These are phyloP conservation scores for Abramis brama DNA, from an alignment of 2,113 vertebrate genomes.

Conservation along the genomic window DNA sequence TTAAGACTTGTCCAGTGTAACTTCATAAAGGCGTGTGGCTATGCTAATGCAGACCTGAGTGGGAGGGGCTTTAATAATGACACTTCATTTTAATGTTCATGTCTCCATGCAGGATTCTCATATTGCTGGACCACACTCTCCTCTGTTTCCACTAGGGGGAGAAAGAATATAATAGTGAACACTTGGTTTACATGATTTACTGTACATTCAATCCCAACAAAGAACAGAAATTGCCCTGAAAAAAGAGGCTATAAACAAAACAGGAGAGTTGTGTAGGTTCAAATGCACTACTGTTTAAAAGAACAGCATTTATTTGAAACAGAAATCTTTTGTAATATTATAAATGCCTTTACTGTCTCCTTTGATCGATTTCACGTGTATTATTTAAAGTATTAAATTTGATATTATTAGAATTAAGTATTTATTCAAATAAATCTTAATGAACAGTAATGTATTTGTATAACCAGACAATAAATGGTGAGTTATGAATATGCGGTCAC, in stretches of 20 bases:
- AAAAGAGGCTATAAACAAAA: background rate
- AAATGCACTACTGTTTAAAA: too few relatives aligned
- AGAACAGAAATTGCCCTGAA: background rate
- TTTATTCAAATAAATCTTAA: background rate
- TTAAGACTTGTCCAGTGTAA: background rate
- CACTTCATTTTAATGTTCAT: slow-evolving; percentile 48
- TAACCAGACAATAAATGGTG: background rate
- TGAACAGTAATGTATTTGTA: background rate
- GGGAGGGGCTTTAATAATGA: background rate
- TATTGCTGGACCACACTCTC: slow-evolving; percentile 55
- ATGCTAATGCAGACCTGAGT: background rate
- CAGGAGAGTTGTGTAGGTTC: too few relatives aligned
- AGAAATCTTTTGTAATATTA: background rate
- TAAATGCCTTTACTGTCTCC: background rate
- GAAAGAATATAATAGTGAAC: slow-evolving; percentile 1
- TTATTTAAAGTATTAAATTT: background rate
- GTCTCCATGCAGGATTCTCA: slow-evolving; percentile 51
- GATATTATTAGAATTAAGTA: background rate
- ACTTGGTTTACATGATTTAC: background rate
- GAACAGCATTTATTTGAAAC: too few relatives aligned
- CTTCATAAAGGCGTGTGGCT: background rate
- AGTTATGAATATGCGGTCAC: background rate
- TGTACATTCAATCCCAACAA: background rate
- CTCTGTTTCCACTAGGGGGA: slow-evolving; percentile 53
- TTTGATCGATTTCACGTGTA: background rate